Base-by-base conservation (phyloP, 2,113 vertebrate species). In the Protomyctophum bolini region DNA sequence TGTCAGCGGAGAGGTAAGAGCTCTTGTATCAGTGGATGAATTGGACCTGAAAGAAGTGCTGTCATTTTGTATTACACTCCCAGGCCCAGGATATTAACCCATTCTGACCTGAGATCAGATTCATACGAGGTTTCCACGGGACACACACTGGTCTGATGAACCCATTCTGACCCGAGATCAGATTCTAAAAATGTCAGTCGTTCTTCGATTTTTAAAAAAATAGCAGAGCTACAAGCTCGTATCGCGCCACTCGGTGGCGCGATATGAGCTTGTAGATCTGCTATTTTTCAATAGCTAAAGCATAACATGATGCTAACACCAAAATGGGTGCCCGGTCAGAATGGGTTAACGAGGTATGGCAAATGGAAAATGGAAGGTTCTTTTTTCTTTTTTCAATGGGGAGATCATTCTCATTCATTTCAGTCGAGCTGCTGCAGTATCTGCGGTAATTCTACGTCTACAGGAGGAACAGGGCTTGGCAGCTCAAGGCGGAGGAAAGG, bases 361-460 rank as follows among this genome's bases (percentile, higher is more conserved):
- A 77, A 50, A 55, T 8, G 14, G 12, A 67, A 74, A 78, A 70
- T 12, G 28, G n/a, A 51, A 58, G 1, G 21, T 21, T 21, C 21
- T 1, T 21, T 21, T 21, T 47, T 65, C 28, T 86, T 77, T 68
- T 81, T 83, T 74, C 63, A 41, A 29, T 21, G 11, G 5, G 47
- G 49, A 48, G 45, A 64, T 68, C 12, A 8, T 77, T 73, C 79
- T 64, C 47, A 72, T 59, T 77, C 41, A n/a, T 65, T 77, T 47
- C 14, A 49, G 51, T 73, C 12, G 56, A 56, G 46, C 66, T 63
- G 63, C 73, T 41, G 33, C 33, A 41, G 5, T 66, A 55, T 79
- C 70, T 63, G 75, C 74, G 55, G 81, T 86, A 81, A 83, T 80
- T 75, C 67, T 65, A 66, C 77, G 79, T 62, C 71, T 63, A 71